phyloP scores from a whole-genome alignment of 2,797 vertebrate genomes.

The Malacoctenus gilli region DNA sequence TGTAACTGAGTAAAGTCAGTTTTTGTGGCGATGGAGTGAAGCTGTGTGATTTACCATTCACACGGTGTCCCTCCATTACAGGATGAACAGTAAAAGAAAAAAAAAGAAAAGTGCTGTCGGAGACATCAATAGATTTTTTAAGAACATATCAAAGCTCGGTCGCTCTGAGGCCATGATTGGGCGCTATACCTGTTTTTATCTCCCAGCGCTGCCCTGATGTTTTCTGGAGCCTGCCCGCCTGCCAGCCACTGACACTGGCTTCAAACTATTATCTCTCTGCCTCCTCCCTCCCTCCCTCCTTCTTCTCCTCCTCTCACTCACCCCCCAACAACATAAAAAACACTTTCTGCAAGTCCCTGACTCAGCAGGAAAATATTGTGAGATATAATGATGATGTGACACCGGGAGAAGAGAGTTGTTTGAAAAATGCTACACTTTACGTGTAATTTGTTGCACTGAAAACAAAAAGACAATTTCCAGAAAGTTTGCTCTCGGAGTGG shows the following conservation, averaged over 20 bases:
- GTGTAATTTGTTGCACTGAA: conserved; percentile 33
- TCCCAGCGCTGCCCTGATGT: conserved; percentile 76
- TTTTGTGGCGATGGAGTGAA: no score
- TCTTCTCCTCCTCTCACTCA: conserved; percentile 13
- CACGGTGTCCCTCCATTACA: conserved; percentile 43
- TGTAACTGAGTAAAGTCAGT: no score
- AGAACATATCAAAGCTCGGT: conserved; percentile 79
- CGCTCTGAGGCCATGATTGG: conserved; percentile 79
- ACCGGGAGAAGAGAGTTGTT: conserved; percentile 47
- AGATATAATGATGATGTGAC: conserved; percentile 72
- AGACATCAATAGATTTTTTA: conserved; percentile 68
- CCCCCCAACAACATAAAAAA: conserved; percentile 66
- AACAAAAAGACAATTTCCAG: conserved; percentile 45
- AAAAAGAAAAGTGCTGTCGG: conserved; percentile 64
- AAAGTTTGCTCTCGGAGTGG: conserved; percentile 26
- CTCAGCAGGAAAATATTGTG: conserved; percentile 77
- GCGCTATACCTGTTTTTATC: conserved; percentile 82
- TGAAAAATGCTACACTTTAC: conserved; percentile 34
- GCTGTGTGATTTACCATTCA: conserved; percentile 56
- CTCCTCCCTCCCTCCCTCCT: conserved; percentile 58
- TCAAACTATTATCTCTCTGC: conserved; percentile 72
- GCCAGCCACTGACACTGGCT: conserved; percentile 76
- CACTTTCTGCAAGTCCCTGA: conserved; percentile 64
- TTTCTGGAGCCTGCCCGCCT: conserved; percentile 77
- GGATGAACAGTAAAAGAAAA: conserved; percentile 22